A percentile compares a stretch with the other conserved stretches of the same genome.
Conservation (phyloP, 53 echinoderm and acorn worm genomes). For the Mesocentrotus franciscanus region DNA sequence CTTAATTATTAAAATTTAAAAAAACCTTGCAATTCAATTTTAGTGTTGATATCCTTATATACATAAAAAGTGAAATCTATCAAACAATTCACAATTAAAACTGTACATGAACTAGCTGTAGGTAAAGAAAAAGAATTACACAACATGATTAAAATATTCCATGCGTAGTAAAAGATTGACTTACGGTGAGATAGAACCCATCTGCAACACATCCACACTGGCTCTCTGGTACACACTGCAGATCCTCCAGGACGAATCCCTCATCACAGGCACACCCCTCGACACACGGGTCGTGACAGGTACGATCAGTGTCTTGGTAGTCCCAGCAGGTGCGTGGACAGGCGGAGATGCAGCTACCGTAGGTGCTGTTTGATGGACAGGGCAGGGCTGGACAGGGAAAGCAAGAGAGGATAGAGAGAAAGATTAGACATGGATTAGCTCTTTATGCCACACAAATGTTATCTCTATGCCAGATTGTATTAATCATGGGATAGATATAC, state of each 20-base stretch:
- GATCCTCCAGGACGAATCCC: constrained; percentile 83
- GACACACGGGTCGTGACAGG: constrained; percentile 80
- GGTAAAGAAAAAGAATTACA: too few relatives aligned
- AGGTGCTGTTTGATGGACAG: constrained; percentile 85
- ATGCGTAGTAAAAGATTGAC: not conserved
- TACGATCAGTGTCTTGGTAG: constrained; percentile 37
- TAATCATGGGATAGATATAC: too few relatives aligned
- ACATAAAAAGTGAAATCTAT: too few relatives aligned
- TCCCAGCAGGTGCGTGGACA: constrained; percentile 85
- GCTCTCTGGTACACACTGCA: constrained; percentile 74
- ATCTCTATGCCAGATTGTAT: too few relatives aligned
- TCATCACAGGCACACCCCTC: constrained; percentile 85
- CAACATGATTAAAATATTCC: not conserved
- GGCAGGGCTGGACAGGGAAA: constrained; percentile 68
- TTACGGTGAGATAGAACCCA: constrained; percentile 83
- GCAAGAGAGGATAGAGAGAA: not conserved
- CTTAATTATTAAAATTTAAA: too few relatives aligned
- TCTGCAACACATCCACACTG: constrained; percentile 83
- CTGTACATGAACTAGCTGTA: too few relatives aligned
- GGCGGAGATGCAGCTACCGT: constrained; percentile 73
- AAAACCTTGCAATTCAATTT: too few relatives aligned
- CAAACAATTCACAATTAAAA: too few relatives aligned
- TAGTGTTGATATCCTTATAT: too few relatives aligned
- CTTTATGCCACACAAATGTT: too few relatives aligned
- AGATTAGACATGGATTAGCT: not conserved